Evolutionary conservation across 2,797 vertebrate species (phyloP).

Genomic region (Poeciliopsis presidionis): DNA sequence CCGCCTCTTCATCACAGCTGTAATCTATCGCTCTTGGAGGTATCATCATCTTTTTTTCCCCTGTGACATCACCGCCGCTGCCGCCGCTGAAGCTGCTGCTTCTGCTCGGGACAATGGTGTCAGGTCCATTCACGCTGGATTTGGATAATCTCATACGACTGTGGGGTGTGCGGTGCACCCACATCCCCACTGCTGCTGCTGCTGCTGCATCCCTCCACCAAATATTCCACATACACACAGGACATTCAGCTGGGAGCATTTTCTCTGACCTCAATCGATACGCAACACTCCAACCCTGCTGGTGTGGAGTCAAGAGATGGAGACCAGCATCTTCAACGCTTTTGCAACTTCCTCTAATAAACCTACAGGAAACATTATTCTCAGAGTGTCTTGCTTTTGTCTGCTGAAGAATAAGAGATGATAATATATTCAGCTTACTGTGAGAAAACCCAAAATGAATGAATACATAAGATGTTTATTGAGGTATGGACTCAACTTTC

Average conservation of each 20-base stretch:
- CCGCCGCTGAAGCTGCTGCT: slow-evolving; percentile 26
- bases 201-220: slow-evolving; percentile 58
- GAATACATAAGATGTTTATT: not conserved
- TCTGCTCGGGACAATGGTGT: slow-evolving; percentile 75
- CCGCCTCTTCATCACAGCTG: slow-evolving; percentile 73
- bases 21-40: slow-evolving; percentile 72
- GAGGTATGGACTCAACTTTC: not conserved
- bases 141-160: slow-evolving; percentile 78
- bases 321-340: not conserved
- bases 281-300: slow-evolving; percentile 18
- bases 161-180: slow-evolving; percentile 68
- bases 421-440: not conserved
- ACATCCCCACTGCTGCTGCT: slow-evolving; percentile 29
- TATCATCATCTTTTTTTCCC: slow-evolving; percentile 63
- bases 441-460: not conserved
- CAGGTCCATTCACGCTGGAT: slow-evolving; percentile 78
- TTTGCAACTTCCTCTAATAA: slow-evolving; percentile 2
- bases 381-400: not conserved
- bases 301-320: slow-evolving; percentile 10
- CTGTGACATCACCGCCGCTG: slow-evolving; percentile 59
- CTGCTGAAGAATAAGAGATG: not conserved
- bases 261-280: slow-evolving; percentile 36
- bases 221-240: slow-evolving; percentile 41
- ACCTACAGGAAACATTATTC: not conserved
- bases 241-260: slow-evolving; percentile 39